Evolutionary conservation across 2,888 invertebrate genomes (phyloP), one percentile per base, ranked within the genome.

Genomic region (Hydrotaea cyrtoneurina): DNA sequence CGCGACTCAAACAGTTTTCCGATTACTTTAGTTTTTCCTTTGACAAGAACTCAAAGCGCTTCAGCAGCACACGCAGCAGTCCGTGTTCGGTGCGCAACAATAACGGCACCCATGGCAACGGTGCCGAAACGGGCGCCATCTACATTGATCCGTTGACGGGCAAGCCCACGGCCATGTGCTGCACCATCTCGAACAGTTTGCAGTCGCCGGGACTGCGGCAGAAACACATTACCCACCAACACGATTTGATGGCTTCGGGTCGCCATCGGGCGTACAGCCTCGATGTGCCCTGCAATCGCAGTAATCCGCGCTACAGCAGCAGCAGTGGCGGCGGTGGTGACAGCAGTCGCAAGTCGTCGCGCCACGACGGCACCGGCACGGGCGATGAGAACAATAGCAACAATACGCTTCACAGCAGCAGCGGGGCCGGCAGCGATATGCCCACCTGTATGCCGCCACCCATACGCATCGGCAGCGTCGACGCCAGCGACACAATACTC

Each of bases 1-100:
- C 92, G 2, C 90, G 92, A 31, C 89, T 93, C 71, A 91, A 91
- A 55, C 92, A 93, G 79, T 91, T 93, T 83, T 93, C 92, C 2
- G 92, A 92, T 85, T 92, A 92, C 80, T 92, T 93, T 62, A 90
- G 91, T 87, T 92, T 93, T 82, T 90, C 91, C 80, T 92, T 93
- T 82, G 92, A 93, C 85, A 92, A 92, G 86, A 89, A 88, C 78
- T 89, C 90, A 82, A 92, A 92, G 75, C 92, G 93, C 53, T 91
- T 89, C 43, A 89, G 89, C 87, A 91, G 90, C 85, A 90, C 91
- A 8, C 92, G 91, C 81, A 92, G 92, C 86, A 91, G 89, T 80
- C 91, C 92, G 21, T 91, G 91, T 79, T 89, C 90, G 21, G 86
- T 89, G 55, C 89, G 90, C 57, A 90, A 91, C 81, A 91, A 89